Evolutionary conservation across 2,113 vertebrate species (phyloP), one percentile per base, ranked within the genome.

Genomic region (Sylvietta virens): DNA sequence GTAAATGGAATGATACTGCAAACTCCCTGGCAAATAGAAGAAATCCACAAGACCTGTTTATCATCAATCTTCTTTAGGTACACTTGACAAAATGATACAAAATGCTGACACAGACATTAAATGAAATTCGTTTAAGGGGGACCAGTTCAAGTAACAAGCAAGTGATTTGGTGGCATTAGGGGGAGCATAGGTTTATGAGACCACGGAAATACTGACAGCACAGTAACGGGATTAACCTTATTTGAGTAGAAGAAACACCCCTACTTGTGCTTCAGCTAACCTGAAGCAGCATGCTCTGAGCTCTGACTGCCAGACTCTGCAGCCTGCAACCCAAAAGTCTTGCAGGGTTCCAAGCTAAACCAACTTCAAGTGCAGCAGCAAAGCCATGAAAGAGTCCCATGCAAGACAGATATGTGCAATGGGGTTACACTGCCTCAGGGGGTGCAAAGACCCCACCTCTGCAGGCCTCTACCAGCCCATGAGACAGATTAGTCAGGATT

Each of bases 281-380:
- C 76, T 89, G 65, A 92, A 83, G 66, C 54, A 92, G 89, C 35
- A 44, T 42, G 28, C 72, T 95, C 89, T 94, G 86, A 90, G 76
- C 31, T 66, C 37, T 14, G 11, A 66, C 19, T 24, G 9, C 28
- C 61, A 48, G 45, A 31, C n/a, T 64, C 48, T 24, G 50, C 26
- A 31, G 6, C 30, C 44, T 65, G 45, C n/a, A 73, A 62, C 3
- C 4, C 21, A 80, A 14, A 90, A 35, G 15, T 19, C 23, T 82
- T 85, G 21, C 69, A 83, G 33, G 39, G 18, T 27, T 61, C 44
- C 64, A 42, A 51, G 53, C 60, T 71, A 62, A 80, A 50, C 2
- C 39, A 21, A 3, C 65, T 60, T 48, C 10, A 10, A 80, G 44
- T 13, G 35, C 48, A 79, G 82, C 3, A 2, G 23, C 33, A 86